Percentiles rank a stretch among this genome's conserved stretches.
These are phyloP conservation scores for Platycheirus rosarum DNA, from an alignment of 2,888 invertebrate genomes.

Conservation along the genomic window DNA sequence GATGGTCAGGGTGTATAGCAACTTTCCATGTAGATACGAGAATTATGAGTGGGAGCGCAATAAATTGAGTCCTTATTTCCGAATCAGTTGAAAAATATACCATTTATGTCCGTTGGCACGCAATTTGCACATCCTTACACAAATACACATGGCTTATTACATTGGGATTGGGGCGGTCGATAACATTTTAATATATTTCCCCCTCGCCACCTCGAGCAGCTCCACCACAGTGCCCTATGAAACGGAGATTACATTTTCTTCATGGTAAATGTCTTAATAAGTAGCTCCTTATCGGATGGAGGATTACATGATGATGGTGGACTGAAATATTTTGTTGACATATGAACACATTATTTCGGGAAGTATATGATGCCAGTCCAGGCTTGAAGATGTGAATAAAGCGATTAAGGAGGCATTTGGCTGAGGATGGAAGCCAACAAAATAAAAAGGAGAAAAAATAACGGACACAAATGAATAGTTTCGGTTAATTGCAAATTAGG, in stretches of 20 bases:
- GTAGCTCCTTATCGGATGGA: slow-evolving; percentile 70
- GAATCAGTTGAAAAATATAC: slow-evolving; percentile 74
- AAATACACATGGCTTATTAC: slow-evolving; percentile 51
- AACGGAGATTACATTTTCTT: slow-evolving; percentile 73
- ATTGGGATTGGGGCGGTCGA: slow-evolving; percentile 7
- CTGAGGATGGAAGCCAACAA: slow-evolving; percentile 3
- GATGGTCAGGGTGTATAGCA: slow-evolving; percentile 62
- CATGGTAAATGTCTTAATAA: slow-evolving; percentile 74
- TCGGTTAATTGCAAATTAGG: slow-evolving; percentile 63
- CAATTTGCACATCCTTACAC: slow-evolving; percentile 72
- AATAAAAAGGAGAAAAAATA: slow-evolving; percentile 12
- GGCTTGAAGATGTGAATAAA: slow-evolving; percentile 33
- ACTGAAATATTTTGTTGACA: slow-evolving; percentile 75
- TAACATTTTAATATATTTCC: slow-evolving; percentile 67
- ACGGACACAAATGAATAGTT: slow-evolving; percentile 47
- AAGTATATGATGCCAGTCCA: slow-evolving; percentile 2
- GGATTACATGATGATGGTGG: slow-evolving; percentile 74
- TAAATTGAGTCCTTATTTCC: slow-evolving; percentile 75
- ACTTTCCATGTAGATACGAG: slow-evolving; percentile 45
- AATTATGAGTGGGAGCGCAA: slow-evolving; percentile 70
- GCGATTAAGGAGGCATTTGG: slow-evolving; percentile 41
- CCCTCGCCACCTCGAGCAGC: no score
- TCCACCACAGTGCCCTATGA: no score
- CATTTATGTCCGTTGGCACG: slow-evolving; percentile 70
- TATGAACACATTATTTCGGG: slow-evolving; percentile 71